Conservation (phyloP, 1,140 invertebrate species). For the Caenorhabditis brenneri region DNA sequence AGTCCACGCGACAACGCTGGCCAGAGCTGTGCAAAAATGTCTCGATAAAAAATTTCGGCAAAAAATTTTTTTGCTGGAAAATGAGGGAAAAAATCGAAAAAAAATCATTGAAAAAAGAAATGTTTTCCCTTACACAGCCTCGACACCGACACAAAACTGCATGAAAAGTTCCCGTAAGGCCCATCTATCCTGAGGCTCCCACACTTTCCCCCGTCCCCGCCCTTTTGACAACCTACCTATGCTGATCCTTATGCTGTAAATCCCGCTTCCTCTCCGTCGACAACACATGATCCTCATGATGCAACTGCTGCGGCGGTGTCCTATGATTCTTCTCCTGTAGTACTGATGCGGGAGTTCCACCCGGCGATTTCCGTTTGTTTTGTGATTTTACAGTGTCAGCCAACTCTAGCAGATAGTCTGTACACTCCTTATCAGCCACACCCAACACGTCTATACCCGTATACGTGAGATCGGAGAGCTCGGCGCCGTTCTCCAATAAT, state of each 20-base stretch:
- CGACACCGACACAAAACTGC: too few species aligned
- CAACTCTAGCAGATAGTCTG: slow-evolving; percentile 64
- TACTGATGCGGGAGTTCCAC: slow-evolving; percentile 5
- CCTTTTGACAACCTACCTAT: not conserved
- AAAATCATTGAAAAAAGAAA: too few species aligned
- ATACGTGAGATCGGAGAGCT: not conserved
- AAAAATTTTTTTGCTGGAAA: too few species aligned
- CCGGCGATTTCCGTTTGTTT: slow-evolving; percentile 1
- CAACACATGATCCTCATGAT: slow-evolving; percentile 45
- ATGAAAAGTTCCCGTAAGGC: not conserved
- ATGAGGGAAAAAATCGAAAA: too few species aligned
- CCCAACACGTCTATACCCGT: slow-evolving; percentile 64
- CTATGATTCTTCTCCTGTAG: slow-evolving; percentile 46
- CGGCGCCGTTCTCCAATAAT: slow-evolving; percentile 79
- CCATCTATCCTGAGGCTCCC: too few species aligned
- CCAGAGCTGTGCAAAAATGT: too few species aligned
- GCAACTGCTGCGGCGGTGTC: too few species aligned
- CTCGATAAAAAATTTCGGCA: too few species aligned
- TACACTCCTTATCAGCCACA: slow-evolving; percentile 66
- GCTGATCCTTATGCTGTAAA: slow-evolving; percentile 45
- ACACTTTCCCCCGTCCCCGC: too few species aligned
- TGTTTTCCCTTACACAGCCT: too few species aligned
- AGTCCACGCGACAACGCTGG: too few species aligned
- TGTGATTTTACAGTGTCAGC: slow-evolving; percentile 44
- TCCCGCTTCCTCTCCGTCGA: slow-evolving; percentile 43